phyloP scores from a whole-genome alignment of 2,888 invertebrate genomes.

The Clostera curtula region DNA sequence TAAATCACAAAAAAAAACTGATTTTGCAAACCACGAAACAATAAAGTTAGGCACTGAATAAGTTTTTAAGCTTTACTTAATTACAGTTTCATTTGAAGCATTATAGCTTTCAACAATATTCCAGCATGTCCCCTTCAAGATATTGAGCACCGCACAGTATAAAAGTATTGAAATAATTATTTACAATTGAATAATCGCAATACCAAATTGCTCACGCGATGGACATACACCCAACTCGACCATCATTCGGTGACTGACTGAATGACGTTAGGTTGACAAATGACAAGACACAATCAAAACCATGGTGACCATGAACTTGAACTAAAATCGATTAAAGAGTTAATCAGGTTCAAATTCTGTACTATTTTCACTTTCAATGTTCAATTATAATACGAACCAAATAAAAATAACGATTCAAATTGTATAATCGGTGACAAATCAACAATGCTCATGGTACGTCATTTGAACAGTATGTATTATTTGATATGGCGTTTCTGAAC shows the following conservation, averaged over 20 bases:
- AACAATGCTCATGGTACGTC: no score
- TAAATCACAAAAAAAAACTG: no score
- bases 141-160: slow-evolving; percentile 34
- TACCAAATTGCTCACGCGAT: slow-evolving; percentile 55
- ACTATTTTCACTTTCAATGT: slow-evolving; percentile 10
- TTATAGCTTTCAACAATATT: slow-evolving; percentile 40
- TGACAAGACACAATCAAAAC: slow-evolving; percentile 47
- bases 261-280: slow-evolving; percentile 36
- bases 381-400: slow-evolving; percentile 11
- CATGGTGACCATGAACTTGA: slow-evolving; percentile 52
- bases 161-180: slow-evolving; percentile 46
- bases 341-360: no score
- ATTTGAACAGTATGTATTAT: no score
- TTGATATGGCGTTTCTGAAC: no score
- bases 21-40: no score
- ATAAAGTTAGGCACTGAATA: no score
- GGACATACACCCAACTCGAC: slow-evolving; percentile 50
- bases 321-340: slow-evolving; percentile 25
- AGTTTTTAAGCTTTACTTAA: no score
- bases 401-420: slow-evolving; percentile 10
- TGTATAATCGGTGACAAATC: no score
- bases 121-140: slow-evolving; percentile 46
- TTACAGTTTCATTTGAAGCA: no score
- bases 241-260: slow-evolving; percentile 60
- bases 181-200: slow-evolving; percentile 66